These are phyloP conservation scores for Panthera uncia DNA, from an alignment of 2,113 vertebrate species.

Conservation along the genomic window DNA sequence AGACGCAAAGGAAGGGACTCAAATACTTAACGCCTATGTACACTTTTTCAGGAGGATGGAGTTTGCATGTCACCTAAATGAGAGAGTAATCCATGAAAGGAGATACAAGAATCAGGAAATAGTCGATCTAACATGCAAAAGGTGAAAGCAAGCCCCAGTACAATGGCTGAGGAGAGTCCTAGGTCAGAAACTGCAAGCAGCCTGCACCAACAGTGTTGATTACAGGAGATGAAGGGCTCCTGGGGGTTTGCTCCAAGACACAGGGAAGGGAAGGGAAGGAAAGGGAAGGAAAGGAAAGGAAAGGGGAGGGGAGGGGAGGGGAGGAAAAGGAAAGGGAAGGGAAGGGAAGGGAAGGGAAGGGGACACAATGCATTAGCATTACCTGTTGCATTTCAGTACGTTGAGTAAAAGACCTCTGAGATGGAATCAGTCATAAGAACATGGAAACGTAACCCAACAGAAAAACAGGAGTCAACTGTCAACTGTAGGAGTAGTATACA, in stretches of 20 bases:
- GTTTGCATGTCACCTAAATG: not conserved
- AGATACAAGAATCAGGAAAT: rapidly evolving
- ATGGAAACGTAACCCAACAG: not conserved
- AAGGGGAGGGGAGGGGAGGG: not conserved
- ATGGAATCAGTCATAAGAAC: not conserved
- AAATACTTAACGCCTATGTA: not conserved
- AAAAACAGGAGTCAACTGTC: not conserved
- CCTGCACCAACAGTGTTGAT: rapidly evolving
- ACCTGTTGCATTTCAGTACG: not conserved
- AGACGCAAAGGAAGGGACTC: not conserved
- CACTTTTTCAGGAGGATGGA: not conserved
- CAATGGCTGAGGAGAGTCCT: not conserved
- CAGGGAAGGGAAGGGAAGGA: not conserved
- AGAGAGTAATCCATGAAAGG: not conserved
- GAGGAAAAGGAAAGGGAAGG: not conserved
- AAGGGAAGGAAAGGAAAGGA: not conserved
- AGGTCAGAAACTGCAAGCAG: not conserved
- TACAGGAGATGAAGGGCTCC: not conserved
- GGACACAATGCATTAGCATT: not conserved
- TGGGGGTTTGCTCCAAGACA: not conserved
- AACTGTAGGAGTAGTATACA: not conserved
- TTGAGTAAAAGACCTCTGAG: not conserved
- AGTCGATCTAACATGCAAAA: not conserved
- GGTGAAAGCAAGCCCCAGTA: not conserved
- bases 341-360: not conserved